Evolutionary conservation across 1,140 invertebrate genomes (phyloP).

Genomic region (Drosophila serrata): DNA sequence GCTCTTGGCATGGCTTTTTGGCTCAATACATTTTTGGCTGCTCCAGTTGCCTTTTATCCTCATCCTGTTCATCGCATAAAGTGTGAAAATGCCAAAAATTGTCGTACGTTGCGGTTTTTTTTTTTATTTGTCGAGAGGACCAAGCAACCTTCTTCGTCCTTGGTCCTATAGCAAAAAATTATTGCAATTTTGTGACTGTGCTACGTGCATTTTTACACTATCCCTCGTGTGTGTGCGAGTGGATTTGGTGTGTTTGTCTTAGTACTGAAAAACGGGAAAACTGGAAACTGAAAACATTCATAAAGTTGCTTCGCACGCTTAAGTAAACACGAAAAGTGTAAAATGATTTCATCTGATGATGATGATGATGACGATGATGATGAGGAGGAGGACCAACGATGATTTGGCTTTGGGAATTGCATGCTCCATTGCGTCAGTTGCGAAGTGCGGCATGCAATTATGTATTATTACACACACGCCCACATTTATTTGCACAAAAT

Average conservation of each 20-base stretch:
- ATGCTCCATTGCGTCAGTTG: slow-evolving; percentile 55
- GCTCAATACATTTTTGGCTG: slow-evolving; percentile 26
- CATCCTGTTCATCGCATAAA: slow-evolving; percentile 55
- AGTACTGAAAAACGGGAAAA: slow-evolving; percentile 36
- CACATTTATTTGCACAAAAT: slow-evolving; percentile 33
- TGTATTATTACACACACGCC: slow-evolving; percentile 34
- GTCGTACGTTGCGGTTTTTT: slow-evolving; percentile 74
- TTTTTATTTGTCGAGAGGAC: slow-evolving; percentile 3
- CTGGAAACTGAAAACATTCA: slow-evolving; percentile 44
- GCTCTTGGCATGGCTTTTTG: slow-evolving; percentile 26
- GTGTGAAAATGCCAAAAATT: slow-evolving; percentile 80
- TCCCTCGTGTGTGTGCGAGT: slow-evolving; percentile 21
- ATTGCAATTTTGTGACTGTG: slow-evolving; percentile 78
- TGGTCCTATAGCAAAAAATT: slow-evolving; percentile 56
- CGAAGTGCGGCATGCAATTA: slow-evolving; percentile 29
- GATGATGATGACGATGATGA: slow-evolving; percentile 65
- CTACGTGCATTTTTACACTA: slow-evolving; percentile 63
- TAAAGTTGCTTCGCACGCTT: slow-evolving; percentile 73
- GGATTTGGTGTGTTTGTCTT: slow-evolving; percentile 71
- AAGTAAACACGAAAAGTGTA: slow-evolving; percentile 81
- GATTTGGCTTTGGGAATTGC: slow-evolving; percentile 62
- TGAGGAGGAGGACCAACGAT: slow-evolving; percentile 64
- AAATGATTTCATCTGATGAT: slow-evolving; percentile 80
- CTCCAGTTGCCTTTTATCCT: slow-evolving; percentile 29
- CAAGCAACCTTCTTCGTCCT: slow-evolving; percentile 11